A percentile compares a stretch with the other conserved stretches of the same genome.
Conservation (phyloP, 2,888 invertebrate genomes). For the Periphyllus acericola region DNA sequence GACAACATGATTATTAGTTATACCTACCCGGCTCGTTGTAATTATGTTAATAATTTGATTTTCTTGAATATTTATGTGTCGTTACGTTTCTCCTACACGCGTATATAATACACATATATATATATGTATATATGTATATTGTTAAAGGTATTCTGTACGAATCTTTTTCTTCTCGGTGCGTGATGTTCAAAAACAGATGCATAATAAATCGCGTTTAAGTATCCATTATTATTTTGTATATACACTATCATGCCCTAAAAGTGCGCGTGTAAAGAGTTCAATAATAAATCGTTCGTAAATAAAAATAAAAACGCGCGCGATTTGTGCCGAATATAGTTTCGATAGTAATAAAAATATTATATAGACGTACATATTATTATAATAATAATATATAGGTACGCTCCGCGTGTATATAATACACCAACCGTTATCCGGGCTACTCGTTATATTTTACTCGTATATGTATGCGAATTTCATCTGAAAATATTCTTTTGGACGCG, state of each 20-base stretch:
- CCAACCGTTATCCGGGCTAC: not conserved
- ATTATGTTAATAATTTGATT: slow-evolving; percentile 40
- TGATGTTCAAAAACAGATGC: slow-evolving; percentile 15
- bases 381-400: not conserved
- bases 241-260: not conserved
- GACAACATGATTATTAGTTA: slow-evolving; percentile 46
- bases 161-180: not conserved
- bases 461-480: not conserved
- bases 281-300: slow-evolving; percentile 30
- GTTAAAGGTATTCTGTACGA: not conserved
- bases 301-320: not conserved
- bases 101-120: not conserved
- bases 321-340: not conserved
- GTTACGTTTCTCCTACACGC: not conserved
- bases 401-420: not conserved
- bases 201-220: slow-evolving; percentile 12
- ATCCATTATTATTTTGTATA: slow-evolving; percentile 18
- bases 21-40: not conserved
- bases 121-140: no score
- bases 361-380: not conserved
- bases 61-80: slow-evolving; percentile 34
- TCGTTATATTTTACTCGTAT: not conserved
- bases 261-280: slow-evolving; percentile 10
- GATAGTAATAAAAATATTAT: not conserved
- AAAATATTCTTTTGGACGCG: not conserved